Conservation (phyloP, 2,113 vertebrate genomes). For the Cathartes aura region DNA sequence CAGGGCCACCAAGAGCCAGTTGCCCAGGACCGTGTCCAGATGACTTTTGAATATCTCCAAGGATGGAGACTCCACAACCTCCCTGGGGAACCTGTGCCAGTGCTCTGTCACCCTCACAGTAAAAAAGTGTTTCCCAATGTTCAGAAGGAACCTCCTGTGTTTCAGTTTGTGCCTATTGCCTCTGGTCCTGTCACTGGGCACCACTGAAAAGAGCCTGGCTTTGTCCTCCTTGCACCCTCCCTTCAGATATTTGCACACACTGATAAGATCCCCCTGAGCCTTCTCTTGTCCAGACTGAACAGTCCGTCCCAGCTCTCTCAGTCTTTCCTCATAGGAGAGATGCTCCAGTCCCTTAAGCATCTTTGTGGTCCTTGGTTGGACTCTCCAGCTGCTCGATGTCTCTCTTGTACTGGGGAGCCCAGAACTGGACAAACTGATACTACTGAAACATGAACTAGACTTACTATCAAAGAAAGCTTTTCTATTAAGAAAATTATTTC, state of each 20-base stretch:
- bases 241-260: not conserved
- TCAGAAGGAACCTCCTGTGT: not conserved
- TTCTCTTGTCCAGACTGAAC: not conserved
- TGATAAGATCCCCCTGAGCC: not conserved
- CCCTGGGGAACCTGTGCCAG: not conserved
- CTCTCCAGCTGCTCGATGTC: not conserved
- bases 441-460: not conserved
- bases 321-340: not conserved
- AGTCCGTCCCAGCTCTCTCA: not conserved
- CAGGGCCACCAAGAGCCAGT: not conserved
- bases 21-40: not conserved
- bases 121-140: not conserved
- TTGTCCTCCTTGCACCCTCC: rapidly evolving
- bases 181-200: not conserved
- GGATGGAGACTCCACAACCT: not conserved
- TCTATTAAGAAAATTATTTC: not conserved
- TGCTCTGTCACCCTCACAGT: rapidly evolving
- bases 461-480: not conserved
- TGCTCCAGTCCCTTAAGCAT: not conserved
- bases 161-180: not conserved
- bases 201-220: not conserved
- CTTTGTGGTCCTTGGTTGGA: not conserved
- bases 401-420: not conserved
- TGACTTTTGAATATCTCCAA: not conserved
- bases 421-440: not conserved